These are phyloP conservation scores for Crotalus viridis DNA, from an alignment of 2,113 vertebrate genomes.

Conservation along the genomic window DNA sequence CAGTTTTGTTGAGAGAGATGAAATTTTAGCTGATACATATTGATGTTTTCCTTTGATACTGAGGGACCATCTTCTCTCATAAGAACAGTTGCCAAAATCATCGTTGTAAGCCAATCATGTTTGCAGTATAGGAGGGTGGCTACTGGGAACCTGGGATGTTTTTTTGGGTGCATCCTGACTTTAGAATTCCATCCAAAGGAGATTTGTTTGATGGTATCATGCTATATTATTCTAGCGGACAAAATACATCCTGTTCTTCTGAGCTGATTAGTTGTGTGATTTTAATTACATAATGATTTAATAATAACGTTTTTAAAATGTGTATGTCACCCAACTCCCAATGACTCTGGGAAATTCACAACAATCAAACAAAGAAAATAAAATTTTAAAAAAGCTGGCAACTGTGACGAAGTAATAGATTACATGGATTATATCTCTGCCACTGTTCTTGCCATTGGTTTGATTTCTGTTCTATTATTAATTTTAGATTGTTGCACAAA, in stretches of 20 bases:
- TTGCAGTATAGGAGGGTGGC: not conserved
- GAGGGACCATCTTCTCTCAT: not conserved
- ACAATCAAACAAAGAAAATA: not conserved
- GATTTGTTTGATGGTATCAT: not conserved
- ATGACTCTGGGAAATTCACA: not conserved
- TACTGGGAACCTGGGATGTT: not conserved
- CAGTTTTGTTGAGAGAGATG: not conserved
- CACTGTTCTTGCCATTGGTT: not conserved
- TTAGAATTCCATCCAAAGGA: not conserved
- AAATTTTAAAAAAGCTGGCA: not conserved
- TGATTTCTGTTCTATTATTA: not conserved
- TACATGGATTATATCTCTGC: not conserved
- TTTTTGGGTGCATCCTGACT: not conserved
- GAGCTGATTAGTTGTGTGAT: not conserved
- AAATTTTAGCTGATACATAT: not conserved
- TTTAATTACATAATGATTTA: not conserved
- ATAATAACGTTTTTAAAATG: not conserved
- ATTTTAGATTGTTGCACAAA: not conserved
- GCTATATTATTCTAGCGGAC: not conserved
- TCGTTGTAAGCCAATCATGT: not conserved
- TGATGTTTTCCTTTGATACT: not conserved
- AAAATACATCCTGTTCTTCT: not conserved
- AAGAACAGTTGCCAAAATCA: not conserved
- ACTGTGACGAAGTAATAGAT: not conserved
- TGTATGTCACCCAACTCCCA: not conserved